A percentile compares a stretch with the other conserved stretches of the same genome.
Evolutionary conservation across 2,113 vertebrate species (phyloP).

Genomic region (Megaleporinus macrocephalus): DNA sequence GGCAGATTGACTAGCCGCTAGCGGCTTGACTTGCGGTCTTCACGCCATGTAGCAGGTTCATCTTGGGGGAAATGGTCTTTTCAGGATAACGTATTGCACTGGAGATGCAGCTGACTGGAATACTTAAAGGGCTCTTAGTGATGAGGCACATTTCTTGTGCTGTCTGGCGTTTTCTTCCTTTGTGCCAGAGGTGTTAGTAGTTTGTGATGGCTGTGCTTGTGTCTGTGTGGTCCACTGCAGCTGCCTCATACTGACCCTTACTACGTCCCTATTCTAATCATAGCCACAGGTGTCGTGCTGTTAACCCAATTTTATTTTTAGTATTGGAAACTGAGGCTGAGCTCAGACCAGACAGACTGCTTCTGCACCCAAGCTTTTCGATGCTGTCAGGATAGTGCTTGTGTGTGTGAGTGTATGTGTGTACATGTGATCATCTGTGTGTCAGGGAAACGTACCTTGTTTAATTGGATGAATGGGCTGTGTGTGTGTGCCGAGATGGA

Average conservation of each 20-base stretch:
- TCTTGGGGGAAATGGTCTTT: neutral
- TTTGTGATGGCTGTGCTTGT: neutral
- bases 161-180: too few species aligned
- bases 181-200: neutral
- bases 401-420: constrained; percentile 20
- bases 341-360: constrained; percentile 12
- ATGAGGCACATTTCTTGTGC: neutral
- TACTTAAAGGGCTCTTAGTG: neutral
- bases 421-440: constrained; percentile 11
- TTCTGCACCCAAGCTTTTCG: constrained; percentile 19
- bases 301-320: constrained; percentile 72
- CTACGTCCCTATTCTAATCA: constrained; percentile 63
- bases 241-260: constrained; percentile 63
- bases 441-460: constrained; percentile 37
- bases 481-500: constrained; percentile 49
- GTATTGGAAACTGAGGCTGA: constrained; percentile 57
- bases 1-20: neutral
- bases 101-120: neutral
- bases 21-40: neutral
- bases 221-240: constrained; percentile 28
- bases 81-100: neutral
- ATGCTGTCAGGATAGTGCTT: neutral
- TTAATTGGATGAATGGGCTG: constrained; percentile 57
- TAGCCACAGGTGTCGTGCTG: constrained; percentile 69
- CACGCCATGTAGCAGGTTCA: neutral